Percentiles rank a stretch among this genome's conserved stretches.
Evolutionary conservation across 2,113 vertebrate genomes (phyloP).

Genomic region (Alectura lathami): DNA sequence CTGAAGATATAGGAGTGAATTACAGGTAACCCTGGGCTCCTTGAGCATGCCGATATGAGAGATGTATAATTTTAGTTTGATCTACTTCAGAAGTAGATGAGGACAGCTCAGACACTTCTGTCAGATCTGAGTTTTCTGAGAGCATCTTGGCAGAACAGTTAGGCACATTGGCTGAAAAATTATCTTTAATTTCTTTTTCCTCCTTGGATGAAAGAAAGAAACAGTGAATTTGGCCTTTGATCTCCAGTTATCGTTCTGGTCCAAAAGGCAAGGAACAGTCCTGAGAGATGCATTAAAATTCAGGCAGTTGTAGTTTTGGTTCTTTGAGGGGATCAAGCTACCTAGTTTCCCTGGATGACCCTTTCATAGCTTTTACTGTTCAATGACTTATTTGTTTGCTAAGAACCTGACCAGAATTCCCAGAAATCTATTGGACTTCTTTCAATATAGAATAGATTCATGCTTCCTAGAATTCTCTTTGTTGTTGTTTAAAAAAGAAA

Average conservation of each 20-base stretch:
- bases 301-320: neutral
- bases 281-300: neutral
- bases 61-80: neutral
- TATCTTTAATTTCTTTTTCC: neutral
- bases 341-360: slow-evolving; percentile 25
- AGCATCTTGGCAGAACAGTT: neutral
- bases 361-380: neutral
- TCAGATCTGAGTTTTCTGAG: slow-evolving; percentile 41
- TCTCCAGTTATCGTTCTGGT: neutral
- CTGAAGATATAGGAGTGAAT: neutral
- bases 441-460: slow-evolving; percentile 30
- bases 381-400: neutral
- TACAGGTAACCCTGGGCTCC: neutral
- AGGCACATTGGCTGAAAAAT: neutral
- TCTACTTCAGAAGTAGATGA: slow-evolving; percentile 4
- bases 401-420: slow-evolving; percentile 2
- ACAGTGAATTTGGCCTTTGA: neutral
- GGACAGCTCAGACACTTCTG: slow-evolving; percentile 12
- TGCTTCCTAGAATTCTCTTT: slow-evolving; percentile 60
- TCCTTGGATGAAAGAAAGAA: neutral
- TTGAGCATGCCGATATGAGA: neutral
- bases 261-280: neutral
- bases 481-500: slow-evolving; percentile 7
- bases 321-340: neutral
- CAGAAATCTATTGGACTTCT: slow-evolving; percentile 31